These are phyloP conservation scores for Paelopatides confundens DNA, from an alignment of 53 echinoderm and acorn worm species.

Conservation along the genomic window DNA sequence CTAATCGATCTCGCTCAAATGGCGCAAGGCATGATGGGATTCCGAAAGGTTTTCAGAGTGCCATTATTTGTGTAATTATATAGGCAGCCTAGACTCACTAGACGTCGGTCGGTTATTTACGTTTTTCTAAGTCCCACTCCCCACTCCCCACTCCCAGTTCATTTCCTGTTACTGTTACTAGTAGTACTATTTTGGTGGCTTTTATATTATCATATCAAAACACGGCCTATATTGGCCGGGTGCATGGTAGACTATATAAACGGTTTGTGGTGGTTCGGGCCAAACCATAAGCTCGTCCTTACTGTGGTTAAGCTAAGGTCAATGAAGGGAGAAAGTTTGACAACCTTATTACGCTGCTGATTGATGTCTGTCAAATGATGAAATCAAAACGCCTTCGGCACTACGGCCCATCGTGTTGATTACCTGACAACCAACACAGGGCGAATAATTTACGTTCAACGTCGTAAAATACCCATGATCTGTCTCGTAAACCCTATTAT, in stretches of 20 bases:
- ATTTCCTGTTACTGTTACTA: too few relatives aligned
- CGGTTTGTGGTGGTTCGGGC: neutral
- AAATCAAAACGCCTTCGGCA: slow-evolving; percentile 36
- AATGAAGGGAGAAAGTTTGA: slow-evolving; percentile 8
- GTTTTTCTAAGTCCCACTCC: too few relatives aligned
- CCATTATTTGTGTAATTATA: too few relatives aligned
- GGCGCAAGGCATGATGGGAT: too few relatives aligned
- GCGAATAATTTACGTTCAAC: neutral
- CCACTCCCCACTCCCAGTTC: too few relatives aligned
- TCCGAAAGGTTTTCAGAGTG: too few relatives aligned
- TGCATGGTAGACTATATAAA: neutral
- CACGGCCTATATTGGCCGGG: neutral
- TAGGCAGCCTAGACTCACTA: too few relatives aligned
- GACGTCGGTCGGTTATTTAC: too few relatives aligned
- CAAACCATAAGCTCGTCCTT: slow-evolving; percentile 15
- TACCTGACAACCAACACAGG: neutral
- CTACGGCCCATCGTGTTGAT: neutral
- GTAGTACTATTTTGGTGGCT: too few relatives aligned
- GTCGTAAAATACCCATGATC: neutral
- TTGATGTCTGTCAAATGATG: slow-evolving; percentile 28
- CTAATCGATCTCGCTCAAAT: too few relatives aligned
- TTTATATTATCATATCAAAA: neutral
- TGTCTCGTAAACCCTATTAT: slow-evolving; percentile 16
- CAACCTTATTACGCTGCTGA: slow-evolving; percentile 31
- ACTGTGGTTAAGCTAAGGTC: slow-evolving; percentile 29